phyloP scores from a whole-genome alignment of 2,888 invertebrate genomes.

The Orthosia gothica region DNA sequence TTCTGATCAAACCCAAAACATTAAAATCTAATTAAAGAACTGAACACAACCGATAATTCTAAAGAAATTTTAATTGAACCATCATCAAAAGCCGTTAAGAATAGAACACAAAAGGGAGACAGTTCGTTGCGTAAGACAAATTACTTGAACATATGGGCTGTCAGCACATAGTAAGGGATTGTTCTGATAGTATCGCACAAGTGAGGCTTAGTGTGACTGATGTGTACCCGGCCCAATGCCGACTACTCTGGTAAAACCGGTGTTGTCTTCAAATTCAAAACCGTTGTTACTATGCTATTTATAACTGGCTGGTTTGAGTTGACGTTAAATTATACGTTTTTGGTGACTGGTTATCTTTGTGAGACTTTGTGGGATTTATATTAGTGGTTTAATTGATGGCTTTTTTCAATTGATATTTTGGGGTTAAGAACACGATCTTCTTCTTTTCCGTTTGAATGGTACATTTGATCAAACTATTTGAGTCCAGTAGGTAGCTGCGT shows the following conservation, averaged over 20 bases:
- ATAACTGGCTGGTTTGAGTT: conserved; percentile 7
- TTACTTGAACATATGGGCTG: conserved; percentile 70
- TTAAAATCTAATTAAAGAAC: conserved; percentile 36
- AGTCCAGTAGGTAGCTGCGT: too few relatives aligned
- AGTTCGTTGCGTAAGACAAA: conserved; percentile 67
- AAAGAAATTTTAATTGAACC: conserved; percentile 49
- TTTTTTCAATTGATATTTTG: too few relatives aligned
- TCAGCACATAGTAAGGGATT: conserved; percentile 68
- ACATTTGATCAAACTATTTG: too few relatives aligned
- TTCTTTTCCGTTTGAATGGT: too few relatives aligned
- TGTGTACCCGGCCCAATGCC: conserved; percentile 62
- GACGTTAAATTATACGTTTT: conserved; percentile 14
- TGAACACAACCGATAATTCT: conserved; percentile 14
- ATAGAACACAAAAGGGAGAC: conserved; percentile 49
- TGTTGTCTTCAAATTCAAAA: conserved; percentile 51
- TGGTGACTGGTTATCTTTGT: conserved; percentile 7
- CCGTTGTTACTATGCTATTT: conserved; percentile 39
- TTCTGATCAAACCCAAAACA: conserved; percentile 17
- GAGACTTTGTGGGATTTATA: background rate
- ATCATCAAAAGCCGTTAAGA: conserved; percentile 45
- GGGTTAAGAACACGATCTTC: too few relatives aligned
- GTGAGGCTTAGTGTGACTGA: conserved; percentile 73
- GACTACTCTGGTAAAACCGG: conserved; percentile 49
- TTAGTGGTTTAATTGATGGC: background rate
- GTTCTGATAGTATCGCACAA: conserved; percentile 70